Evolutionary conservation across 2,888 invertebrate genomes (phyloP), one percentile per base, ranked within the genome.

Genomic region (Eucriotettix oculatus): DNA sequence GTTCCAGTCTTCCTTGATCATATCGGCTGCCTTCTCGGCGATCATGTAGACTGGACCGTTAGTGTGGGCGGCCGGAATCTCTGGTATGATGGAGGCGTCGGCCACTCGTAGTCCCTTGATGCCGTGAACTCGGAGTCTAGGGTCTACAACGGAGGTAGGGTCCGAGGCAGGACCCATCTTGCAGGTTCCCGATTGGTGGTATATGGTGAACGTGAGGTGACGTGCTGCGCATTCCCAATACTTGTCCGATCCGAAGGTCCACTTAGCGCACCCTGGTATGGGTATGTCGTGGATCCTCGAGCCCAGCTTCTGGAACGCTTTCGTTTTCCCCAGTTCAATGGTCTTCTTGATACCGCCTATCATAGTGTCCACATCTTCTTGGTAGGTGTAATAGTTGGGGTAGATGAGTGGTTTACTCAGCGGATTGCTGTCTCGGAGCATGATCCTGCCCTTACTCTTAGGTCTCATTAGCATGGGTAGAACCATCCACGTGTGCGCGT

Each of bases 1-100:
- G 65, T 44, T 70, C 75, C 76, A 77, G 64, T 74, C 74, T 67
- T 81, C 70, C 71, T 84, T 85, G 54, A 86, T 84, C 75, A 86
- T 76, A 68, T 87, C 86, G 0, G 84, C 76, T 10, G 81, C 86
- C 70, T 87, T 89, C 71, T 90, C 90, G 3, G 87, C 89, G 66
- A 90, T 87, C 89, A 90, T 88, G 64, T 81, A 86, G 1, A 79
- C 79, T 0, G 89, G 86, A 0, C 86, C 84, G 67, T 88, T 88
- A 0, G 88, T 88, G 69, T 89, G 88, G 29, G 84, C 85, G 0
- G 87, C 83, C 1, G 84, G 81, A 54, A 90, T 83, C 70, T 81
- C 80, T 0, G 90, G 90, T 80, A 90, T 90, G 53, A 90, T 79
- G 64, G 87, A 87, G 0, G 87, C 87, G 69, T 90, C 89, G 61